Evolutionary conservation across 1,140 invertebrate species (phyloP), one percentile per base, ranked within the genome.

Genomic region (Micrasema minimum): DNA sequence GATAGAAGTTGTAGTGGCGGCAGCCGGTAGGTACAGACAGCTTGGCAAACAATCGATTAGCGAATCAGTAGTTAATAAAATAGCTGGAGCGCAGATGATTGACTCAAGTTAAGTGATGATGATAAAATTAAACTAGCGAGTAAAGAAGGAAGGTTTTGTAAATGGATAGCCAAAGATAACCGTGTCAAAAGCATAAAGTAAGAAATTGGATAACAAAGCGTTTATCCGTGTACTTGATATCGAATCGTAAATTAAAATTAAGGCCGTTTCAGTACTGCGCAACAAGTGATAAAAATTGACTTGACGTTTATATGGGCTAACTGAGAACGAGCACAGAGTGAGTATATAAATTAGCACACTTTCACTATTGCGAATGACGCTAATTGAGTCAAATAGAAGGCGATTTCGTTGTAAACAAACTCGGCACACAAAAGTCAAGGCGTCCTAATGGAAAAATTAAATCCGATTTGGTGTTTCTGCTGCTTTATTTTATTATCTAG

Each of bases 291-390:
- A 45, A 48, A 38, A 48, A 48, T 10, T 48, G 45, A 20, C 18
- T 20, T 48, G 45, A 48, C 26, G 26, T 31, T 31, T 31, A 48
- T 48, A 20, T 48, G 45, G 45, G 45, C 45, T 11, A 48, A 18
- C 14, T 20, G 9, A 48, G 45, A 48, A 48, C 16, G 20, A 14
- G 45, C 20, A 48, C n/a, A 1, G 45, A 18, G 45, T 20, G 16
- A 20, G 20, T 48, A 9, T 45, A 16, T 45, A 45, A 45, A 53
- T 53, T 53, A 53, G 50, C 50, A 53, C 50, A 53, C 50, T 53
- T 53, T 53, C 50, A 53, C 50, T 53, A 31, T 53, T 31, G 50
- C 50, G 2, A 51, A 51, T n/a, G 50, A 31, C 2, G 20, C 12
- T 20, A 53, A 53, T n/a, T 53, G 50, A 53, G 12, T 20, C 20